These are phyloP conservation scores for Ctenicera cuprea DNA, from an alignment of 2,888 invertebrate genomes.

Conservation along the genomic window DNA sequence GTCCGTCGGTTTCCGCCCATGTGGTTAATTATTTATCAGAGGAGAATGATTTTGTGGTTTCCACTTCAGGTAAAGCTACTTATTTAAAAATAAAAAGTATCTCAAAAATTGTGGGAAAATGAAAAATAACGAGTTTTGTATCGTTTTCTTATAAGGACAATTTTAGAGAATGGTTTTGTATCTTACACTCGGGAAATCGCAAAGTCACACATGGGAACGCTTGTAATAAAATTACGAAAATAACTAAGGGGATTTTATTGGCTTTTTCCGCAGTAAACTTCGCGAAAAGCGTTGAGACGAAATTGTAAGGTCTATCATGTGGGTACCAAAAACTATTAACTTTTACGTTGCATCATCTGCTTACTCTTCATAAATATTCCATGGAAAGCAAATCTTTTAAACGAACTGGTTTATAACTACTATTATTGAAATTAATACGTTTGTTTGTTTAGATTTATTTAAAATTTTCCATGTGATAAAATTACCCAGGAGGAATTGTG, in stretches of 20 bases:
- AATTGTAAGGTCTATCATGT: slow-evolving; percentile 26
- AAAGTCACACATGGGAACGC: slow-evolving; percentile 42
- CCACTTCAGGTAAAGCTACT: background rate
- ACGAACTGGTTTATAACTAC: too few species aligned
- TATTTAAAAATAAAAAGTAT: background rate
- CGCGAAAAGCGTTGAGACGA: slow-evolving; percentile 16
- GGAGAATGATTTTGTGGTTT: background rate
- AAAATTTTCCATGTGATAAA: too few species aligned
- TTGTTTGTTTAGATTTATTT: too few species aligned
- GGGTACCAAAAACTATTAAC: slow-evolving; percentile 20
- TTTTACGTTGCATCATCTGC: slow-evolving; percentile 1
- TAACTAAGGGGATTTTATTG: slow-evolving; percentile 39
- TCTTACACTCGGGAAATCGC: slow-evolving; percentile 41
- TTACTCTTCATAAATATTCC: background rate
- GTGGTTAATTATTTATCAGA: background rate
- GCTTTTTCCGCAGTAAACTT: slow-evolving; percentile 33
- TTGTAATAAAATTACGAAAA: slow-evolving; percentile 43
- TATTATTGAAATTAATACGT: too few species aligned
- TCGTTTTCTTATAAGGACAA: slow-evolving; percentile 34
- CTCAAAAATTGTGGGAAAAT: background rate
- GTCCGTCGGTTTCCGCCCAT: slow-evolving; percentile 1
- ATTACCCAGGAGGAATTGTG: too few species aligned
- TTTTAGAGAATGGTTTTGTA: slow-evolving; percentile 37
- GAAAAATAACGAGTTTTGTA: background rate
- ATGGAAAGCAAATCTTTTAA: background rate